These are phyloP conservation scores for Melanerpes formicivorus DNA, from an alignment of 2,113 vertebrate species.

Conservation along the genomic window DNA sequence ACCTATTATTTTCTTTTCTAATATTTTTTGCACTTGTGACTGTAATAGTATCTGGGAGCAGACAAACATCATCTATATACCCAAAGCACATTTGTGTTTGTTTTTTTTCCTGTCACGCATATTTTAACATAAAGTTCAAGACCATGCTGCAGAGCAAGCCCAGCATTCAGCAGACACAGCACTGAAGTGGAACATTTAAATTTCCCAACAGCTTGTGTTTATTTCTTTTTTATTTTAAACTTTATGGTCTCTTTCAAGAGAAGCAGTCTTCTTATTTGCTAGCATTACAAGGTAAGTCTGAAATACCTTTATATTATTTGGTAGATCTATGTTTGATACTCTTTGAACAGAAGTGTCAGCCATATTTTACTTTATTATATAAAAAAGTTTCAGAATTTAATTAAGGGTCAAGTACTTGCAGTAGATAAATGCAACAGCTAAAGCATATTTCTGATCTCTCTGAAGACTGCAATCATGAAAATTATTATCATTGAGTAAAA, in stretches of 20 bases:
- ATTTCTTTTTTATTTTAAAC: slow-evolving; percentile 32
- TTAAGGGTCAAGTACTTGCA: slow-evolving; percentile 88
- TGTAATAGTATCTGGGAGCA: not conserved
- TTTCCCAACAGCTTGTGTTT: slow-evolving; percentile 21
- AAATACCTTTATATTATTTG: slow-evolving; percentile 82
- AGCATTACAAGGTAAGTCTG: slow-evolving; percentile 78
- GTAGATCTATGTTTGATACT: slow-evolving; percentile 73
- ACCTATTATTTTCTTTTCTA: not conserved
- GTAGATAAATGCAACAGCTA: slow-evolving; percentile 87
- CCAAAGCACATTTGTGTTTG: slow-evolving; percentile 34
- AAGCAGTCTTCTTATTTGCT: slow-evolving; percentile 64
- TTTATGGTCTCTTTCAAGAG: slow-evolving; percentile 65
- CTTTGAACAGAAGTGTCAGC: slow-evolving; percentile 83
- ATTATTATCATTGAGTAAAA: slow-evolving; percentile 91
- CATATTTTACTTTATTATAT: slow-evolving; percentile 89
- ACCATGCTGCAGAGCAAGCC: slow-evolving; percentile 52
- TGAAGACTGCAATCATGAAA: slow-evolving; percentile 93
- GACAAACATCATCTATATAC: slow-evolving; percentile 36
- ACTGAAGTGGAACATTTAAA: slow-evolving; percentile 38
- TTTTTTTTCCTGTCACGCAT: slow-evolving; percentile 37
- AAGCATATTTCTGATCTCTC: slow-evolving; percentile 84
- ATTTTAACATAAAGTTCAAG: slow-evolving; percentile 63
- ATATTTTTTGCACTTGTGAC: not conserved
- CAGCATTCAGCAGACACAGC: slow-evolving; percentile 23
- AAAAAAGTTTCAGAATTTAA: slow-evolving; percentile 90